These are phyloP conservation scores for Glossophaga mutica DNA, from an alignment of 2,797 vertebrate genomes.

Conservation along the genomic window DNA sequence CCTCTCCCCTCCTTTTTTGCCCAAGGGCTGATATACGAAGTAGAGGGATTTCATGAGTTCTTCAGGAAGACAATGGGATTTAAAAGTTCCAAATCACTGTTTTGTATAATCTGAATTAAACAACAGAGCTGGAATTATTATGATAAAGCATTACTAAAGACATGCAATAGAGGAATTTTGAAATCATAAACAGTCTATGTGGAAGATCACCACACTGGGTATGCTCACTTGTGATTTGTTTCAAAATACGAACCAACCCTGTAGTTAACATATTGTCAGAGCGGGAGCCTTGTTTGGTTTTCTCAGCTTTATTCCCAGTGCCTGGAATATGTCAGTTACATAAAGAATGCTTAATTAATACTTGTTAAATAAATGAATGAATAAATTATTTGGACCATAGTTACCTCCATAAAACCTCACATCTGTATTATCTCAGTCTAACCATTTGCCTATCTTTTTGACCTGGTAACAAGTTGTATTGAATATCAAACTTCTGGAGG, in stretches of 20 bases:
- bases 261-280: background rate
- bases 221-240: background rate
- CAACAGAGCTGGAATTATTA: background rate
- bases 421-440: background rate
- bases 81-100: background rate
- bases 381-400: background rate
- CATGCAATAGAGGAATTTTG: background rate
- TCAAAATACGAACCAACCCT: background rate
- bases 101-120: constrained; percentile 20
- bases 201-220: background rate
- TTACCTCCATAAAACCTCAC: background rate
- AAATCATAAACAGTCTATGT: background rate
- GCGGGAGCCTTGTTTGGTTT: background rate
- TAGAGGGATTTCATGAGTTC: background rate
- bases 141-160: background rate
- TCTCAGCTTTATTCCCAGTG: background rate
- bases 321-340: background rate
- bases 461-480: background rate
- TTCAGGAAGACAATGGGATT: background rate
- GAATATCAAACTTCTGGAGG: background rate
- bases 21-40: background rate
- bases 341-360: background rate
- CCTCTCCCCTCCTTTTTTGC: background rate
- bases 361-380: background rate
- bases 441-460: background rate